These are phyloP conservation scores for Habrosyne pyritoides DNA, from an alignment of 2,888 invertebrate genomes.

Conservation along the genomic window DNA sequence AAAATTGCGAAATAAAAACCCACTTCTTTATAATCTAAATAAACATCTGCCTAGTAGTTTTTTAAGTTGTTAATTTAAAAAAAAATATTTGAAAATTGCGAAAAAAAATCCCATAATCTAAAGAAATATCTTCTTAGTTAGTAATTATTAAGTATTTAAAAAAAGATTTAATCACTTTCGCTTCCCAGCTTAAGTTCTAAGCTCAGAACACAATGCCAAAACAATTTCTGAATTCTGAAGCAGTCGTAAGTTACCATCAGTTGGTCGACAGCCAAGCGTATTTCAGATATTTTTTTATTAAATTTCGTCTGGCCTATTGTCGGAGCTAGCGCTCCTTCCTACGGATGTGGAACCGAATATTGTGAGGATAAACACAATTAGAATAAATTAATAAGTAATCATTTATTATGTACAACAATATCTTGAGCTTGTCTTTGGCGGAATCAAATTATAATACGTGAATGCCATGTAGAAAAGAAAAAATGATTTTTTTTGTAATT, in stretches of 20 bases:
- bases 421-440: background rate
- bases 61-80: too few species aligned
- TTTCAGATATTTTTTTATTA: constrained; percentile 1
- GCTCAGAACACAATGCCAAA: background rate
- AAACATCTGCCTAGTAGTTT: too few species aligned
- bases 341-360: constrained; percentile 1
- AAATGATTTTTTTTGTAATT: too few species aligned
- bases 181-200: background rate
- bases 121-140: too few species aligned
- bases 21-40: too few species aligned
- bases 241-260: background rate
- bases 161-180: background rate
- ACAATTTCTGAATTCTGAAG: background rate
- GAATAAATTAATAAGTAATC: background rate
- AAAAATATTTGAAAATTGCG: too few species aligned
- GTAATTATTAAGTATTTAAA: too few species aligned
- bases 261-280: constrained; percentile 5
- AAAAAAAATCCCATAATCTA: too few species aligned
- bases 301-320: background rate
- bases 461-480: background rate
- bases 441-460: background rate
- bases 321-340: background rate
- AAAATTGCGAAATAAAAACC: too few species aligned
- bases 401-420: background rate
- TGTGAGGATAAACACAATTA: background rate